Base-by-base conservation (phyloP, 1,140 invertebrate species). In the Eurosta solidaginis region DNA sequence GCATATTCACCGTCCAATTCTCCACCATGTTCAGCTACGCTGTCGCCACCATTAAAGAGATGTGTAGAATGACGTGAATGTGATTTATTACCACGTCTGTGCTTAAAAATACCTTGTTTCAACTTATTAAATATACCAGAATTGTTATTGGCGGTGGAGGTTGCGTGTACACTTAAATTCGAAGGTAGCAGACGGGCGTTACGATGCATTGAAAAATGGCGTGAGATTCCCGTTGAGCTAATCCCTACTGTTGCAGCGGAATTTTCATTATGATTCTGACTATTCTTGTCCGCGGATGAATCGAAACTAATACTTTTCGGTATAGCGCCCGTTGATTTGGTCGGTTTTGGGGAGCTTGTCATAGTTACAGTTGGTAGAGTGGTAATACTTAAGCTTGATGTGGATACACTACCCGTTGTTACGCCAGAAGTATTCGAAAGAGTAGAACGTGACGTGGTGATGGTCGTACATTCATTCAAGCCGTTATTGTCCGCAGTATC, bases 281-380 rank as follows among this genome's bases (percentile, higher is more conserved):
- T 68, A 80, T 80, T 76, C 79, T 95, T 93, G 83, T 96, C 94
- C 1, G 95, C 95, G 3, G 94, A 96, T 87, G 96, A 95, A 89
- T 97, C 95, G 83, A 96, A 97, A 83, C 94, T 96, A 80, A 97
- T 96, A 82, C 95, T 96, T 88, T 97, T 97, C 7, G 95, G 95
- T 84, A 96, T 96, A 1, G 95, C 94, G 6, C 95, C 95, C 0
- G 94, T 95, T 0, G 93, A 93, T 14, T 90, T 89, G 14, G 84
- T 89, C 0, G 90, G 89, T 84, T 93, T 94, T 7, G 47, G 63
- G 2, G 50, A 42, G 76, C 59, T 44, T 9, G 50, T 40, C 9
- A 44, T 54, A 7, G 50, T 22, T 20, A 14, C 40, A 2, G 59
- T 22, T 12, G n/a, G n/a, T n/a, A n/a, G n/a, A n/a, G n/a, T n/a